These are phyloP conservation scores for Apodemia mormo DNA, from an alignment of 2,888 invertebrate species.

Conservation along the genomic window DNA sequence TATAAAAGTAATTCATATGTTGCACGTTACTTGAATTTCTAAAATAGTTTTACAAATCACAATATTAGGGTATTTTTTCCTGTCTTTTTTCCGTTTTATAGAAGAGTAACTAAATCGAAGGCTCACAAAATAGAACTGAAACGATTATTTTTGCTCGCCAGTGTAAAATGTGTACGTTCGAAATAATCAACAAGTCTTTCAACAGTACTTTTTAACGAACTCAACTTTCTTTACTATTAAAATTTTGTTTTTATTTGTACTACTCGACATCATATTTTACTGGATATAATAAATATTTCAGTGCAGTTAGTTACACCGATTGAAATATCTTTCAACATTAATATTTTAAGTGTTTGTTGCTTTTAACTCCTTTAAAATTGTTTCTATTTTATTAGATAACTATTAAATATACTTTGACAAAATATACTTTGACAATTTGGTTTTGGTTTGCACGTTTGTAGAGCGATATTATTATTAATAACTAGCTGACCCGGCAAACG, in stretches of 20 bases:
- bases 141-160: neutral
- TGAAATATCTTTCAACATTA: constrained; percentile 3
- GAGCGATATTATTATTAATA: no score
- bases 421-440: no score
- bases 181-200: constrained; percentile 4
- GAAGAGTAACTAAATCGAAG: no score
- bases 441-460: no score
- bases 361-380: neutral
- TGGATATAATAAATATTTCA: neutral
- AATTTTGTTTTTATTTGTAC: neutral
- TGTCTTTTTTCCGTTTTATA: no score
- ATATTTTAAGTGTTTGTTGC: neutral
- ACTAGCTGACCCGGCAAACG: no score
- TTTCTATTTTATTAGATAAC: neutral
- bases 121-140: no score
- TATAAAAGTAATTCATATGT: no score
- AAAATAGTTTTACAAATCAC: no score
- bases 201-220: constrained; percentile 3
- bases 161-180: neutral
- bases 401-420: no score
- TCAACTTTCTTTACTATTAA: neutral
- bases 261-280: neutral
- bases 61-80: no score
- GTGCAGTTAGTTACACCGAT: neutral
- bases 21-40: no score